Conservation (phyloP, 2,888 invertebrate genomes). For the Cerceris rybyensis region DNA sequence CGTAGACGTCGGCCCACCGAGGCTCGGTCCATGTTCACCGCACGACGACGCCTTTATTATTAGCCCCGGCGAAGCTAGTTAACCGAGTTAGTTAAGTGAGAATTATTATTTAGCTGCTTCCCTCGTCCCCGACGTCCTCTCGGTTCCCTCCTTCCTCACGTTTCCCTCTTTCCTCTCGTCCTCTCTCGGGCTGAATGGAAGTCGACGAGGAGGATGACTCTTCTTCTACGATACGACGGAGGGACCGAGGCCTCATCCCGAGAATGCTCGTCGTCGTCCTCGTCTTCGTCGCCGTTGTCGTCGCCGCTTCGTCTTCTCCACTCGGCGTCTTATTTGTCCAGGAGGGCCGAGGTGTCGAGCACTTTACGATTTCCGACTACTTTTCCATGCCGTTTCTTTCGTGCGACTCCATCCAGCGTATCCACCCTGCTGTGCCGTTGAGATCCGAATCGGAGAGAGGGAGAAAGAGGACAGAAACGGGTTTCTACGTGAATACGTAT, state of each 20-base stretch:
- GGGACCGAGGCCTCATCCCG: background rate
- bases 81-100: conserved; percentile 81
- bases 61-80: conserved; percentile 79
- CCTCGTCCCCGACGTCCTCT: conserved; percentile 33
- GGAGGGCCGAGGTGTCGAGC: conserved; percentile 79
- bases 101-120: conserved; percentile 79
- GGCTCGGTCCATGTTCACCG: conserved; percentile 54
- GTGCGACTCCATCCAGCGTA: conserved; percentile 27
- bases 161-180: background rate
- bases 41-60: conserved; percentile 80
- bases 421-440: conserved; percentile 13
- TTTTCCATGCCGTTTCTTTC: conserved; percentile 70
- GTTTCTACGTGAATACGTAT: background rate
- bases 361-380: conserved; percentile 80
- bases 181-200: conserved; percentile 51
- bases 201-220: conserved; percentile 10
- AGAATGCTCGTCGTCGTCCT: conserved; percentile 8
- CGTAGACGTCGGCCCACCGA: conserved; percentile 36
- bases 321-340: conserved; percentile 79
- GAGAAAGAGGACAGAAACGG: background rate
- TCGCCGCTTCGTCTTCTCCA: conserved; percentile 58
- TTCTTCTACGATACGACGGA: background rate
- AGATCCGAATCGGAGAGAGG: background rate
- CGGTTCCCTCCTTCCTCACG: conserved; percentile 11
- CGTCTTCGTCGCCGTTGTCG: conserved; percentile 51